Evolutionary conservation across 2,888 invertebrate species (phyloP).

Genomic region (Gonocerus acuteangulatus): DNA sequence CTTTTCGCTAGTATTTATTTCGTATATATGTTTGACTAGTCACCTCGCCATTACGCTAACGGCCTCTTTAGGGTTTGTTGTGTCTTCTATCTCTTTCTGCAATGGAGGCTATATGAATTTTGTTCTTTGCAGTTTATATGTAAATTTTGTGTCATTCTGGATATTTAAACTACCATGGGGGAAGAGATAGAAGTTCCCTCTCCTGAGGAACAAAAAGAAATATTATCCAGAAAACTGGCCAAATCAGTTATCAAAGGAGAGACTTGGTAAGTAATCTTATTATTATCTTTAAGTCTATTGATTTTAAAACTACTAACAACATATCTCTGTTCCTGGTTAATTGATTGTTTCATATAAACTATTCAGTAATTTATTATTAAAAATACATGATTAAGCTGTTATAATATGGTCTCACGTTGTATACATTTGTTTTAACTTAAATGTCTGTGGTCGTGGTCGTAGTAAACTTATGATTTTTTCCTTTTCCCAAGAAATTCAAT

Average conservation of each 20-base stretch:
- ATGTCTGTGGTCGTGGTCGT: too few species aligned
- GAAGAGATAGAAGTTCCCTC: conserved; percentile 18
- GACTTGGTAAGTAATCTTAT: conserved; percentile 11
- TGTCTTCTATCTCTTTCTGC: background rate
- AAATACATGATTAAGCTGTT: too few species aligned
- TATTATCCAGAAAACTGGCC: background rate
- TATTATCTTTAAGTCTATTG: too few species aligned
- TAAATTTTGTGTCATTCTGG: background rate
- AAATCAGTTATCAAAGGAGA: conserved; percentile 22
- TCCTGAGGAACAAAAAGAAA: conserved; percentile 25
- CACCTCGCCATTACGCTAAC: conserved; percentile 4
- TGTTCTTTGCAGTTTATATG: background rate
- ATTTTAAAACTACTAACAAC: too few species aligned
- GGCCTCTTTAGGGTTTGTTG: background rate
- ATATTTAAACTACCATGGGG: conserved; percentile 7
- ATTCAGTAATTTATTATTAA: too few species aligned
- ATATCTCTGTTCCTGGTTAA: too few species aligned
- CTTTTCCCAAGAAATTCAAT: too few species aligned
- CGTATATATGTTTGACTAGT: background rate
- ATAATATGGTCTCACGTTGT: too few species aligned
- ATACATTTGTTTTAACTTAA: too few species aligned
- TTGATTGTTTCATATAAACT: too few species aligned
- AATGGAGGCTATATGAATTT: background rate
- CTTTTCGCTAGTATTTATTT: background rate
- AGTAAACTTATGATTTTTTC: too few species aligned